phyloP scores from a whole-genome alignment of 2,888 invertebrate species.

The Caenorhabditis auriculariae region DNA sequence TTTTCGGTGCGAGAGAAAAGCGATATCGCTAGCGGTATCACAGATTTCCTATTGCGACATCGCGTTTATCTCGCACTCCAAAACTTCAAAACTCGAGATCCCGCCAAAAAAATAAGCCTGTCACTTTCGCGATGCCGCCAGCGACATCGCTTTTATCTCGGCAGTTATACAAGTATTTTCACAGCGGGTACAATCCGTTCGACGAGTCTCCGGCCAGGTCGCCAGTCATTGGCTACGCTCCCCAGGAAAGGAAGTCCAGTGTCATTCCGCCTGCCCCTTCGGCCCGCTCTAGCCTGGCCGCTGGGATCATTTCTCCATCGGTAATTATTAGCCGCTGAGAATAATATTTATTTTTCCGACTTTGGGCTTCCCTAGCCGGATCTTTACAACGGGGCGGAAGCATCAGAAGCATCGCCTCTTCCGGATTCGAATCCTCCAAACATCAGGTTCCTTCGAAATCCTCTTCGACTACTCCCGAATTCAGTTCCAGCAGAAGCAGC shows the following conservation, averaged over 20 bases:
- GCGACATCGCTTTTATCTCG: too few species aligned
- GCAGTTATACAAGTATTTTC: too few species aligned
- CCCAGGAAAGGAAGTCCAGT: neutral
- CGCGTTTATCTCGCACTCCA: too few species aligned
- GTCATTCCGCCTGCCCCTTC: neutral
- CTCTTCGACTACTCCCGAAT: neutral
- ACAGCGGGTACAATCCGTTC: constrained; percentile 1
- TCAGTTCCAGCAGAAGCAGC: constrained; percentile 3
- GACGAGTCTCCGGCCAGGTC: neutral
- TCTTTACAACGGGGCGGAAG: constrained; percentile 31
- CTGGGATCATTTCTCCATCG: constrained; percentile 6
- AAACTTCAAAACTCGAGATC: too few species aligned
- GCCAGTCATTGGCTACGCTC: neutral
- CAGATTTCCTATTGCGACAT: too few species aligned
- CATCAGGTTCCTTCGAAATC: neutral
- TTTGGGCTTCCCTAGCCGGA: constrained; percentile 16
- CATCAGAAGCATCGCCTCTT: constrained; percentile 26
- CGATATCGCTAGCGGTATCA: too few species aligned
- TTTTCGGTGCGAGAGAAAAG: too few species aligned
- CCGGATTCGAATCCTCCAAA: constrained; percentile 35
- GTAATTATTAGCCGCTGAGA: neutral
- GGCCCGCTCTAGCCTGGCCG: neutral
- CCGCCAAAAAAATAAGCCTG: too few species aligned
- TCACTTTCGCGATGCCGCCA: too few species aligned
- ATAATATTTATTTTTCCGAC: neutral